A percentile compares a stretch with the other conserved stretches of the same genome.
Evolutionary conservation across 1,140 invertebrate species (phyloP).

Genomic region (Drosophila funebris): DNA sequence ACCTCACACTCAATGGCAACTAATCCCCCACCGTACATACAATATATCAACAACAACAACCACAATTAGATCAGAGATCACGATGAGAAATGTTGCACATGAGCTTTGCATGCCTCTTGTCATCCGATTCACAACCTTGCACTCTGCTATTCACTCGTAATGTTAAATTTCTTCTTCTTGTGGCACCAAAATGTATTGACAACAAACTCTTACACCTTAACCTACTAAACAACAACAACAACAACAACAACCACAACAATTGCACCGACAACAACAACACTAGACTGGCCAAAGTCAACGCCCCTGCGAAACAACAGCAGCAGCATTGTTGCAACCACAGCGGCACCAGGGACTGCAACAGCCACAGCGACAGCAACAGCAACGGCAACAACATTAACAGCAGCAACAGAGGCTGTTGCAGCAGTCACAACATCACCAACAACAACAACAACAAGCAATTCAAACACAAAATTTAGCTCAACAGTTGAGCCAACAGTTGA

Average conservation of each 20-base stretch:
- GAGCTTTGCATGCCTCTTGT: constrained; percentile 21
- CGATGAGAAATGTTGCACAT: constrained; percentile 9
- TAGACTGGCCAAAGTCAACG: constrained; percentile 75
- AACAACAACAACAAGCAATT: constrained; percentile 34
- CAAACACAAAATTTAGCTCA: not conserved
- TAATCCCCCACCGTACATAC: not conserved
- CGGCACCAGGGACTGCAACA: constrained; percentile 6
- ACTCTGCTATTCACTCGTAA: not conserved
- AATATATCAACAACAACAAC: not conserved
- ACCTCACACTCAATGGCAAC: constrained; percentile 54
- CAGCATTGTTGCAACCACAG: constrained; percentile 29
- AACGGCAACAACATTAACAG: constrained; percentile 9
- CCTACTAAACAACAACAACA: constrained; percentile 36
- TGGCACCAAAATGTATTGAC: constrained; percentile 62
- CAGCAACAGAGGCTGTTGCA: constrained; percentile 9
- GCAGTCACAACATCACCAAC: constrained; percentile 24
- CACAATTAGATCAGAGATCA: too few species aligned
- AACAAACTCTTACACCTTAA: constrained; percentile 69
- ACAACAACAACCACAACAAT: constrained; percentile 10
- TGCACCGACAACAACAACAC: constrained; percentile 13
- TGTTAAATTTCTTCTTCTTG: constrained; percentile 49
- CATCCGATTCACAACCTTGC: not conserved
- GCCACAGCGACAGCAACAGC: constrained; percentile 15
- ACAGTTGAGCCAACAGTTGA: constrained; percentile 76
- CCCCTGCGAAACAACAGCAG: constrained; percentile 50